Evolutionary conservation across 2,797 vertebrate species (phyloP).

Genomic region (Cheirogaleus major): DNA sequence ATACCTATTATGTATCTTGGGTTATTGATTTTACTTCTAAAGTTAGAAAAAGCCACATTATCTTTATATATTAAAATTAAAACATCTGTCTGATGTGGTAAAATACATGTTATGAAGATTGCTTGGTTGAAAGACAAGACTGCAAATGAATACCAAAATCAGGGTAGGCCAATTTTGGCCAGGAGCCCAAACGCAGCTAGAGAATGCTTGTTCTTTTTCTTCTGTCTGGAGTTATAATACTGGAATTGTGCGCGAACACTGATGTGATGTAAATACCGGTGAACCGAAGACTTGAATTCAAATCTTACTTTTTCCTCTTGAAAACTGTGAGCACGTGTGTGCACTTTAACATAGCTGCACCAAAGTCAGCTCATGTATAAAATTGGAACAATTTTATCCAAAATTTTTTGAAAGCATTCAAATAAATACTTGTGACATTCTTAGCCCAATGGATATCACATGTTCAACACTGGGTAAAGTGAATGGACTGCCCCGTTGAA

Average conservation of each 20-base stretch:
- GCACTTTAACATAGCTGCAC: accelerated
- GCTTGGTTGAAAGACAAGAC: background rate
- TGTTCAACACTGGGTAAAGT: background rate
- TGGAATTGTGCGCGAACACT: background rate
- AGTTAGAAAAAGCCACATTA: background rate
- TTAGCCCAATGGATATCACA: background rate
- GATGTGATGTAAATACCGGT: background rate
- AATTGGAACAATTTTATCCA: background rate
- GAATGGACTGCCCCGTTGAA: background rate
- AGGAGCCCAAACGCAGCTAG: background rate
- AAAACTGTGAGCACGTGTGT: accelerated
- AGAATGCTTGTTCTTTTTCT: background rate
- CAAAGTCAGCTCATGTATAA: accelerated
- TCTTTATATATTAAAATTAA: background rate
- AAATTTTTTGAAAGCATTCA: background rate
- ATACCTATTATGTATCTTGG: background rate
- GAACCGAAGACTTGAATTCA: background rate
- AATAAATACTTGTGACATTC: background rate
- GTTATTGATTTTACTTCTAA: background rate
- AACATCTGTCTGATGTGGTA: background rate
- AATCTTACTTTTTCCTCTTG: background rate
- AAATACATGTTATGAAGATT: background rate
- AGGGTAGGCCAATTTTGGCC: background rate
- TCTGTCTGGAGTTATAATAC: background rate
- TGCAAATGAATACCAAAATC: background rate